These are phyloP conservation scores for Holcopasites calliopsidis DNA, from an alignment of 1,140 invertebrate species.

Conservation along the genomic window DNA sequence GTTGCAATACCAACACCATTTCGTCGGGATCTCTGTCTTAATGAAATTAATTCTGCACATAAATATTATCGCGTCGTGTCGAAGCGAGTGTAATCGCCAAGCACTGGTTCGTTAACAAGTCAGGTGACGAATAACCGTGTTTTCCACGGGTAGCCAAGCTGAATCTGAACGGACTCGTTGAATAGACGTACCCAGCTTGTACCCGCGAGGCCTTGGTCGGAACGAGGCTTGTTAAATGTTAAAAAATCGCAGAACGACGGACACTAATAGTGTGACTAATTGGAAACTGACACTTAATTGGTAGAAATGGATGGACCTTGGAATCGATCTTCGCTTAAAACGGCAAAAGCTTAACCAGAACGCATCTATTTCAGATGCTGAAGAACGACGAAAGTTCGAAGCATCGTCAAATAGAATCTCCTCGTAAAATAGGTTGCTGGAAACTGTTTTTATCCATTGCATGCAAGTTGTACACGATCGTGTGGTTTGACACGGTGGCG, in stretches of 20 bases:
- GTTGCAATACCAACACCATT: no score
- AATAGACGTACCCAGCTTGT: background rate
- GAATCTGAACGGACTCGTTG: background rate
- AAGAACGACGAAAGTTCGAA: constrained; percentile 2
- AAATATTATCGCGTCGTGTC: background rate
- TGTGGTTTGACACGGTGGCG: constrained; percentile 9
- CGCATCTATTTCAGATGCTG: background rate
- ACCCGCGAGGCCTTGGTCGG: background rate
- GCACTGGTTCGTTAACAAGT: background rate
- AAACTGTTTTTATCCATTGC: background rate
- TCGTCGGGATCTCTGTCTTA: no score
- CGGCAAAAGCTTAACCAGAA: background rate
- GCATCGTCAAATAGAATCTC: background rate
- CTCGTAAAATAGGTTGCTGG: background rate
- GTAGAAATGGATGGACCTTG: background rate
- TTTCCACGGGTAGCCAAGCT: background rate
- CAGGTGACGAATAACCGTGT: background rate
- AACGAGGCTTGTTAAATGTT: constrained; percentile 22
- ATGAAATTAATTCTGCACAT: background rate
- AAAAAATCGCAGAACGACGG: background rate
- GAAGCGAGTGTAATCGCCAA: background rate
- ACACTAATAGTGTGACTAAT: no score
- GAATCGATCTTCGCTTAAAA: constrained; percentile 20
- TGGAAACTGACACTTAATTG: constrained; percentile 25
- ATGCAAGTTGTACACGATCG: background rate